Base-by-base conservation (phyloP, 2,888 invertebrate genomes). In the Drosophila acutilabella region DNA sequence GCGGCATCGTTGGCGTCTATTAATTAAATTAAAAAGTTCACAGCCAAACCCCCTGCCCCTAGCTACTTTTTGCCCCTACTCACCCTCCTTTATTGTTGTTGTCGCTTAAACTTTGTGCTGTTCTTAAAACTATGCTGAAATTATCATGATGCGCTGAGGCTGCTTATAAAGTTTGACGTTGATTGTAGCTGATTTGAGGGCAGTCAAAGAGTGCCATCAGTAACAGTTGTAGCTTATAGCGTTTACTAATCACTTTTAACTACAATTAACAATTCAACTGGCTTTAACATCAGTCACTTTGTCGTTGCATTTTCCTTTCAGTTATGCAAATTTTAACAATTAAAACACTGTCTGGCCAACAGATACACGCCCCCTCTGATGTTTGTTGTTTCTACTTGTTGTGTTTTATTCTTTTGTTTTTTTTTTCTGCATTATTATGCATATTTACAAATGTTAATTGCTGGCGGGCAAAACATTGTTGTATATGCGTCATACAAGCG, bases 391-490 rank as follows among this genome's bases (percentile, higher is more conserved):
- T 56, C 45, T 23, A 18, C 50, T 48, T 56, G 30, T 56, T 66
- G 45, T 16, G 18, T 47, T 48, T n/a, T 13, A 5, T 36, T 65
- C 41, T 54, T 54, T 36, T 65, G 38, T 54, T 54, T 16, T 14
- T 48, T 30, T 48, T 50, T 42, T 52, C 38, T 61, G 50, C 79
- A 73, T 83, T 83, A 81, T 88, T 86, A 88, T 85, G 85, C 83
- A 85, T 86, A 88, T 85, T 86, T 88, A 80, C 88, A 81, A 85
- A 88, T 81, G 88, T 85, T 85, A 85, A 85, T 85, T 88, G 85
- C 72, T 78, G 52, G n/a, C 74, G 79, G 76, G 74, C 66, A 74
- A 56, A 73, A 73, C 75, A 75, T 78, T 82, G 75, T 80, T 80
- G 38, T 45, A 50, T 14, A 45, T 54, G 50, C 67, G 36, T 51